These are phyloP conservation scores for Neolamprologus modestus DNA, from an alignment of 2,113 vertebrate genomes.

Conservation along the genomic window DNA sequence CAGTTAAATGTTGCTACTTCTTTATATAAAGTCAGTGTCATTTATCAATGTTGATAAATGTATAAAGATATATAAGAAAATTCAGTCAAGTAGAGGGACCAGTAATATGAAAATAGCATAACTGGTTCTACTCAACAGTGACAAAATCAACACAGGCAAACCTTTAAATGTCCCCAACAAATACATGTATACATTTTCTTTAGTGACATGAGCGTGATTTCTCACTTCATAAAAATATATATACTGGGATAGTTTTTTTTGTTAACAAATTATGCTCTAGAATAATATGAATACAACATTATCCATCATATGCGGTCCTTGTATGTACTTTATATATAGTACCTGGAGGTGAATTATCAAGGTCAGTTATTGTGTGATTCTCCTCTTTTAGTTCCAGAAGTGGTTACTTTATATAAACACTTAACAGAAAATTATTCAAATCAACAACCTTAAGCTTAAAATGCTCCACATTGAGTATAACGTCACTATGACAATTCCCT, in stretches of 20 bases:
- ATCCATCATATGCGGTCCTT: fast-evolving
- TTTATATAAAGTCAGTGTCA: background rate
- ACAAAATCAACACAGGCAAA: background rate
- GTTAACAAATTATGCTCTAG: background rate
- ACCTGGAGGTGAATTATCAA: no score
- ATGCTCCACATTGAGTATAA: background rate
- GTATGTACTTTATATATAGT: no score
- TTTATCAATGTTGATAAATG: background rate
- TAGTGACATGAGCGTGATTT: background rate
- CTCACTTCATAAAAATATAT: background rate
- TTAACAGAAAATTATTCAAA: background rate
- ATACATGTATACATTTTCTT: background rate
- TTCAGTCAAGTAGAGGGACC: background rate
- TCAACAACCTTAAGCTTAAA: background rate
- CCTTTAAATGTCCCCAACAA: background rate
- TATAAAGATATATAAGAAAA: background rate
- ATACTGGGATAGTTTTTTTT: fast-evolving
- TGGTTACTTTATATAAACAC: background rate
- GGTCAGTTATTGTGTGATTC: no score
- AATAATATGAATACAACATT: background rate
- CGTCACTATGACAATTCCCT: background rate
- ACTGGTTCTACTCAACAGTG: background rate
- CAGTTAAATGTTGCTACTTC: background rate
- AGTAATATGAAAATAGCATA: background rate
- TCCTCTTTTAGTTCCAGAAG: background rate